Evolutionary conservation across 1,140 invertebrate species (phyloP).

Genomic region (Amphibalanus amphitrite): DNA sequence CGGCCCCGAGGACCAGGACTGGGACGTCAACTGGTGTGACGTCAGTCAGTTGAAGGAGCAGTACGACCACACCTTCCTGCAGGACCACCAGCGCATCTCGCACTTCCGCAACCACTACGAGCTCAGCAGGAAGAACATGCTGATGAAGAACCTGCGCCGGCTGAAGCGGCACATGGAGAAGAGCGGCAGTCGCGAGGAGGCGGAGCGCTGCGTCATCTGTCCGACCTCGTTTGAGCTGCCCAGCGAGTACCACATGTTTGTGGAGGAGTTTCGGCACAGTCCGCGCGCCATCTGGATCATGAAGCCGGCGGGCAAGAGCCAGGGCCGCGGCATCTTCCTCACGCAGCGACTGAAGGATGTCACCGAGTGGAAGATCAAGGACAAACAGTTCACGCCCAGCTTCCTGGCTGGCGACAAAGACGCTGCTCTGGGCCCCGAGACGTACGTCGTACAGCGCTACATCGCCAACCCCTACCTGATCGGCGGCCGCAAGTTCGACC

Average conservation of each 20-base stretch:
- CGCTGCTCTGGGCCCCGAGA: constrained; percentile 61
- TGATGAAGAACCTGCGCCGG: constrained; percentile 90
- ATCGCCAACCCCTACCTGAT: constrained; percentile 69
- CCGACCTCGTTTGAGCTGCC: constrained; percentile 84
- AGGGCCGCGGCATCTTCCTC: constrained; percentile 59
- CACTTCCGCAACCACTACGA: constrained; percentile 92
- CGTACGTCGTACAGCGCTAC: constrained; percentile 76
- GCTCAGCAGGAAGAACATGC: constrained; percentile 76
- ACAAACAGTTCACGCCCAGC: constrained; percentile 37
- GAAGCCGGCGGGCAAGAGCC: constrained; percentile 86
- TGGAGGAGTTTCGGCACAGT: constrained; percentile 67
- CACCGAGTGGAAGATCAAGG: constrained; percentile 16
- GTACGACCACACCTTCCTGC: constrained; percentile 9
- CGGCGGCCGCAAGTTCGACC: constrained; percentile 77
- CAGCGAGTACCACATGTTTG: constrained; percentile 35
- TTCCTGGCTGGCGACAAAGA: constrained; percentile 31
- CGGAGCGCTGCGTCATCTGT: constrained; percentile 73
- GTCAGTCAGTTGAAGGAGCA: constrained; percentile 22
- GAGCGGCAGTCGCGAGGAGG: constrained; percentile 58
- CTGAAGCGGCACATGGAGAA: constrained; percentile 74
- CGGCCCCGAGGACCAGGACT: constrained; percentile 19
- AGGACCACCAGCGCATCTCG: constrained; percentile 59
- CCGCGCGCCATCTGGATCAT: constrained; percentile 92
- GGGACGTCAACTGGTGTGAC: constrained; percentile 33
- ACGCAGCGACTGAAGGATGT: constrained; percentile 44